phyloP scores from a whole-genome alignment of 2,113 vertebrate species.

The Prionailurus viverrinus region DNA sequence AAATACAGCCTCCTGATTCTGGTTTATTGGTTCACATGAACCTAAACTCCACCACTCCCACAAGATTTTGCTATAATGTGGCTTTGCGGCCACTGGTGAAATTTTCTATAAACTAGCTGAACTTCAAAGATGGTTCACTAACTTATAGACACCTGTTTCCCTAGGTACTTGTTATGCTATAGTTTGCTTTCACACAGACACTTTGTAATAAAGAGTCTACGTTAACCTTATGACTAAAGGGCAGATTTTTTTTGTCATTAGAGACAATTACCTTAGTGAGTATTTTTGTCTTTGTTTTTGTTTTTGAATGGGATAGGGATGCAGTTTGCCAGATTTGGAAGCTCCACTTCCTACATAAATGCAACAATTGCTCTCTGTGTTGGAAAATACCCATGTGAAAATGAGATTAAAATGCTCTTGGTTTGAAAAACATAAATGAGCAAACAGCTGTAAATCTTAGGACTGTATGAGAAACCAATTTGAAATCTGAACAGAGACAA shows the following conservation, averaged over 20 bases:
- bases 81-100: neutral
- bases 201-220: neutral
- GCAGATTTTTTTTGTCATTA: slow-evolving; percentile 24
- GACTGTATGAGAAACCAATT: slow-evolving; percentile 62
- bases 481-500: slow-evolving; percentile 71
- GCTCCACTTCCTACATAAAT: slow-evolving; percentile 7
- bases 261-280: neutral
- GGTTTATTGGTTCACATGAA: neutral
- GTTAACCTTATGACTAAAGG: neutral
- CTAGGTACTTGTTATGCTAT: neutral
- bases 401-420: slow-evolving; percentile 59
- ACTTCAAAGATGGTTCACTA: neutral
- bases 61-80: neutral
- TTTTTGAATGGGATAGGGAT: neutral
- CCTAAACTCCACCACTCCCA: neutral
- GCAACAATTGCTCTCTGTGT: neutral
- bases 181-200: neutral
- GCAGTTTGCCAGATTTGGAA: slow-evolving; percentile 1
- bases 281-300: neutral
- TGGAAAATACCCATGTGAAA: slow-evolving; percentile 57
- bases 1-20: neutral
- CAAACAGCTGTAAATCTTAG: slow-evolving; percentile 69
- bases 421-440: slow-evolving; percentile 67
- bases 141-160: neutral
- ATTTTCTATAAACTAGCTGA: neutral